phyloP scores from a whole-genome alignment of 2,797 vertebrate genomes.

The Argya squamiceps region DNA sequence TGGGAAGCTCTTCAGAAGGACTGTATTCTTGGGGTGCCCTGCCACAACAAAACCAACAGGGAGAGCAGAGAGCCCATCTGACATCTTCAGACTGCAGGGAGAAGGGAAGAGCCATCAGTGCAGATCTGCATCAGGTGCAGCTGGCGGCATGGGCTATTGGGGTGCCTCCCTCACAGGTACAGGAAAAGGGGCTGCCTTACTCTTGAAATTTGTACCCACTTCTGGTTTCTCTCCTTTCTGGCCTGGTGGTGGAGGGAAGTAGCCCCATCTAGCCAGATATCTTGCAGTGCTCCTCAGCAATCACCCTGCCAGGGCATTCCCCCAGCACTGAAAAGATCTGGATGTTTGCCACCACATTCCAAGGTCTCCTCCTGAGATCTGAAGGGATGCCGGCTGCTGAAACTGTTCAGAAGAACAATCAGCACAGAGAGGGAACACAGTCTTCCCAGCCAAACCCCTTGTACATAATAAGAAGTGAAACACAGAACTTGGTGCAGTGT shows the following conservation, averaged over 20 bases:
- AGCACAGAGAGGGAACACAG: neutral
- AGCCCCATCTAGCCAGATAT: neutral
- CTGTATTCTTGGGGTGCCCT: neutral
- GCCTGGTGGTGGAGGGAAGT: neutral
- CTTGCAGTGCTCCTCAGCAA: neutral
- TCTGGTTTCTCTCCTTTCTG: neutral
- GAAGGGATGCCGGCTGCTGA: neutral
- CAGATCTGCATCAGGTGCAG: neutral
- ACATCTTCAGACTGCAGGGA: neutral
- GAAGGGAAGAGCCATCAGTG: neutral
- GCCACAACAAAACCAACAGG: neutral
- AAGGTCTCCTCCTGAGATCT: neutral
- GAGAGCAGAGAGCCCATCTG: neutral
- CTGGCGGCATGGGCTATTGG: fast-evolving
- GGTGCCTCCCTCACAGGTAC: no score
- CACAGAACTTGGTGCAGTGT: neutral
- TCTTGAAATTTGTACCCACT: neutral
- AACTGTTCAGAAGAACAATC: neutral
- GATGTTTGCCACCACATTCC: neutral
- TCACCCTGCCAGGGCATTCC: neutral
- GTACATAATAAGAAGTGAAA: neutral
- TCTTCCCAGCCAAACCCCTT: neutral
- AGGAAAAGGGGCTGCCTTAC: neutral
- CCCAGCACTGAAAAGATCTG: neutral
- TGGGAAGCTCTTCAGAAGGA: neutral